phyloP scores from a whole-genome alignment of 2,113 vertebrate species.

The Cryptomyrus ogoouensis region DNA sequence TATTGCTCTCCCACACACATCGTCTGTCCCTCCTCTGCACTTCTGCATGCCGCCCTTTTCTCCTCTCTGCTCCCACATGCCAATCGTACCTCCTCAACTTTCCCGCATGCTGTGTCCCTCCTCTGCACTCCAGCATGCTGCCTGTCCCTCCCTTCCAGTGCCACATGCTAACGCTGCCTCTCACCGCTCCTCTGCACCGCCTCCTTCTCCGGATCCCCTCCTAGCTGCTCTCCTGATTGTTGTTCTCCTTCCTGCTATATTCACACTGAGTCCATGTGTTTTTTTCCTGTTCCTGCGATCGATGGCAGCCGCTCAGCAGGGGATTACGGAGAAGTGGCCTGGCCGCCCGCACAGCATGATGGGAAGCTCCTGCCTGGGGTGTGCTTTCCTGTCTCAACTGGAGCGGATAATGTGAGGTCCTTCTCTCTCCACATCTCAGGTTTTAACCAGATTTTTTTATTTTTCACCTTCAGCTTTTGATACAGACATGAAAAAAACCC shows the following conservation, averaged over 20 bases:
- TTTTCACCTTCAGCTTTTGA: not conserved
- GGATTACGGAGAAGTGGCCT: not conserved
- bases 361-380: not conserved
- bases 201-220: not conserved
- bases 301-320: slow-evolving; percentile 6
- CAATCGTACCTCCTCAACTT: not conserved
- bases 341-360: not conserved
- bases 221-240: not conserved
- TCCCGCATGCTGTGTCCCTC: not conserved
- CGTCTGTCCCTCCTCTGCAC: too few species aligned
- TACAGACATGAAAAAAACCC: not conserved
- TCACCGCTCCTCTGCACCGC: not conserved
- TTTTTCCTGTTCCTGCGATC: slow-evolving; percentile 1
- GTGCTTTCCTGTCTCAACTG: not conserved
- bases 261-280: not conserved
- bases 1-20: too few species aligned
- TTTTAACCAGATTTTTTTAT: not conserved
- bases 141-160: not conserved
- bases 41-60: not conserved
- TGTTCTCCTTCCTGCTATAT: not conserved
- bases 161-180: not conserved
- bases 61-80: not conserved
- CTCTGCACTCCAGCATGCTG: not conserved
- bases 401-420: not conserved
- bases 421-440: not conserved